Base-by-base conservation (phyloP, 2,888 invertebrate genomes). In the Drosophila nr. perissopoda region DNA sequence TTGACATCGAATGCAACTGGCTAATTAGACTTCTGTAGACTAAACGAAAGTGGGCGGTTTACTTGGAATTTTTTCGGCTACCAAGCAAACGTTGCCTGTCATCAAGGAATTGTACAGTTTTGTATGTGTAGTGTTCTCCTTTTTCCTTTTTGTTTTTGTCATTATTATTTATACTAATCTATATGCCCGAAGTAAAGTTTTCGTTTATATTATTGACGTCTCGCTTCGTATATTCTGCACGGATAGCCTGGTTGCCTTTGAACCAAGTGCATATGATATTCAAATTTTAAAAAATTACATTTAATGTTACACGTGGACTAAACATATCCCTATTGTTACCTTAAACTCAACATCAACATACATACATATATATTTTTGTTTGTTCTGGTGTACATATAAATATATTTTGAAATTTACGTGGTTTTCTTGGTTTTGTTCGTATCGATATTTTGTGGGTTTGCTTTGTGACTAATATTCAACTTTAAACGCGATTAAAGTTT, bases 301-400 rank as follows among this genome's bases (percentile, higher is more conserved):
- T 79, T 62, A 75, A 73, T 73, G 79, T 86, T 87, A 83, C 84
- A 87, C 75, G 51, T 71, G 84, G 82, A 83, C 80, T 88, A 88
- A 84, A 78, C 82, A 71, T 78, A 87, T 76, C 67, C 76, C 85
- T 83, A 84, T 70, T 79, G 68, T 70, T 74, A 84, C 78, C 82
- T 78, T 87, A 79, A 82, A 84, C 80, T 80, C 82, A 87, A 84
- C 80, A 79, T 82, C 73, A 89, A 87, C 76, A 78, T 82, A 75
- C 80, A 79, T 75, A 76, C 65, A 60, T 70, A 64, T 60, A 64
- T 65, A 59, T 61, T 59, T 58, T 61, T 70, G 27, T 38, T 56
- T 63, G 65, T 45, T 83, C 60, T 59, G 61, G 77, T 78, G 67
- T 72, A 72, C 73, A 56, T 66, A 56, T 66, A 63, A 60, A 73